Base-by-base conservation (phyloP, 2,797 vertebrate species). In the Spondyliosoma cantharus region DNA sequence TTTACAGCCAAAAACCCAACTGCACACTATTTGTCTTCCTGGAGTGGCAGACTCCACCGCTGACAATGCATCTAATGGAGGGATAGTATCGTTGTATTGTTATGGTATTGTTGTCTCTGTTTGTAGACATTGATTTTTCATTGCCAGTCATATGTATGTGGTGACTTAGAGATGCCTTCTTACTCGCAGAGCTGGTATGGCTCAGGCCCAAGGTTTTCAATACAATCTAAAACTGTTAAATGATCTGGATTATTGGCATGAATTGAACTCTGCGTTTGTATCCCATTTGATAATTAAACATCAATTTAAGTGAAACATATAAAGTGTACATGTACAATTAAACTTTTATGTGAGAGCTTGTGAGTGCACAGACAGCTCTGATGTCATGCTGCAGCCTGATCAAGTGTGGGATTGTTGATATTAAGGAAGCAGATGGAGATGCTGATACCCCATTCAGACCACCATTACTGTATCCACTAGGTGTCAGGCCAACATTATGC, bases 401-500 rank as follows among this genome's bases (percentile, higher is more conserved):
- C 19, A 7, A 22, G 15, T 20, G 13, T 15, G 4, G 5, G 53
- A 29, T 17, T 61, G 68, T 25, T 57, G 17, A 60, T 63, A 59
- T 54, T 17, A n/a, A 61, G 43, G 71, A 63, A 75, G 27, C 22
- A 70, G 5, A 57, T 48, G 19, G 7, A 69, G 66, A 53, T n/a
- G 11, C 57, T 11, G 11, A 61, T 37, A 43, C 27, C 25, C 27
- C 24, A 16, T 61, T 74, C 27, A 80, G 22, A 71, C 48, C 20
- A 63, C 22, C 52, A 71, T 63, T n/a, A 64, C 59, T 74, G 52
- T 71, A 85, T 93, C 94, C 94, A 95, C 90, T 94, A 95, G 95
- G 92, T 93, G 94, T 94, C 95, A 96, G 93, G 71, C 69, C 85
- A 90, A 92, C 60, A 29, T 92, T 88, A 89, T 87, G 83, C 78